Evolutionary conservation across 2,888 invertebrate species (phyloP), one percentile per base, ranked within the genome.

Genomic region (Aphidius colemani): DNA sequence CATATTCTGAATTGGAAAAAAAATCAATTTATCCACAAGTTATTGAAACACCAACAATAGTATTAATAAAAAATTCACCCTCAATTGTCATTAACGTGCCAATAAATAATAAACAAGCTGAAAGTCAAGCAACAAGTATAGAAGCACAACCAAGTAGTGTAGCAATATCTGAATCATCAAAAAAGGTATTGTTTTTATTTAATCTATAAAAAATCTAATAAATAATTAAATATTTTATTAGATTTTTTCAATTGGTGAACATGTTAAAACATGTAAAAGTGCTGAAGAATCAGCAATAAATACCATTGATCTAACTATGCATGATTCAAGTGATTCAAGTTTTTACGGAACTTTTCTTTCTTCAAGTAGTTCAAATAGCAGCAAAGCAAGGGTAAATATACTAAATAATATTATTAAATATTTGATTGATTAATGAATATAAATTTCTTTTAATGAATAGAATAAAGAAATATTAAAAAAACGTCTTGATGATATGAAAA

Each of bases 21-120:
- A 85, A 86, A 4, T 81, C 89, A 69, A 84, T 89, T 79, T 89
- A 88, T 74, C 85, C 86, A 69, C 85, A 86, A 73, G 84, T 85
- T 58, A 75, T 78, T 11, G 72, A 72, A 39, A 60, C 70, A 4
- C 64, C 76, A n/a, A 59, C 73, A 6, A 66, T 73, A 1, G 63
- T 72, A 2, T 86, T 88, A 0, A 85, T 90, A 72, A 84, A 91
- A 81, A 91, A 90, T 74, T 85, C 88, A 18, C 85, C 90, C 0
- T 77, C 85, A 70, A 74, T 84, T 2, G 82, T 84, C 64, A 80
- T 76, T 7, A 72, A 74, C 49, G 61, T 75, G 44, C 68, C 74
- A 13, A 55, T 77, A 10, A 69, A 74, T 44, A 66, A 64, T 7
- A 75, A 74, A 8, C 77, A 84, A 64, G 83, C 85, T 0, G 82